A percentile compares a stretch with the other conserved stretches of the same genome.
Conservation (phyloP, 2,797 vertebrate genomes). For the Hippocampus kuda region DNA sequence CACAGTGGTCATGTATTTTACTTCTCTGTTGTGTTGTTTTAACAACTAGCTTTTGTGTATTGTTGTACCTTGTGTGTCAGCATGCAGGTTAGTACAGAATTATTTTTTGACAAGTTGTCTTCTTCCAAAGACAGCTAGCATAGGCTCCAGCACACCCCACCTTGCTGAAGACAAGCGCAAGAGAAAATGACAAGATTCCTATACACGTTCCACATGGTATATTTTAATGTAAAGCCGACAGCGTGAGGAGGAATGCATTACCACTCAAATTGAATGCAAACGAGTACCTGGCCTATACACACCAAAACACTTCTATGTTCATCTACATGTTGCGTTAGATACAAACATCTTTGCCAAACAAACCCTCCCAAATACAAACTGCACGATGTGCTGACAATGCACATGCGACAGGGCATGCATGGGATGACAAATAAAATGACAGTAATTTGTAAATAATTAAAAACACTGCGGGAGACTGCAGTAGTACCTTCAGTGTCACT, state of each 20-base stretch:
- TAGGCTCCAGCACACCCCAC: too few relatives aligned
- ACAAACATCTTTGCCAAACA: conserved; percentile 39
- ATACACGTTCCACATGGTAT: conserved; percentile 21
- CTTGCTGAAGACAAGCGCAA: not conserved
- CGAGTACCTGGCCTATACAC: conserved; percentile 58
- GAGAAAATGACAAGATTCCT: not conserved
- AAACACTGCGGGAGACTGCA: not conserved
- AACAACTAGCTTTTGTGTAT: too few relatives aligned
- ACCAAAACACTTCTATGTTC: conserved; percentile 57
- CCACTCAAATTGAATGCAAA: conserved; percentile 52
- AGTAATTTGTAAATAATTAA: too few relatives aligned
- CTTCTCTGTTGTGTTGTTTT: too few relatives aligned
- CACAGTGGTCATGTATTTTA: too few relatives aligned
- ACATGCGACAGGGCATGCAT: conserved; percentile 59
- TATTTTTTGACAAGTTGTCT: too few relatives aligned
- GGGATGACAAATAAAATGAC: conserved; percentile 25
- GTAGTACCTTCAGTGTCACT: not conserved
- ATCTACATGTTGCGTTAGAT: conserved; percentile 49
- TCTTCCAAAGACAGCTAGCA: too few relatives aligned
- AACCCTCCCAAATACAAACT: conserved; percentile 20
- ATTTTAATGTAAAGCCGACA: conserved; percentile 66
- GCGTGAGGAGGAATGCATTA: conserved; percentile 52
- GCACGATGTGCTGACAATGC: conserved; percentile 26
- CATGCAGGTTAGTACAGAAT: too few relatives aligned
- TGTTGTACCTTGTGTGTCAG: too few relatives aligned